A percentile compares a stretch with the other conserved stretches of the same genome.
phyloP scores from a whole-genome alignment of 2,888 invertebrate genomes.

The Scaptodrosophila latifasciaeformis region DNA sequence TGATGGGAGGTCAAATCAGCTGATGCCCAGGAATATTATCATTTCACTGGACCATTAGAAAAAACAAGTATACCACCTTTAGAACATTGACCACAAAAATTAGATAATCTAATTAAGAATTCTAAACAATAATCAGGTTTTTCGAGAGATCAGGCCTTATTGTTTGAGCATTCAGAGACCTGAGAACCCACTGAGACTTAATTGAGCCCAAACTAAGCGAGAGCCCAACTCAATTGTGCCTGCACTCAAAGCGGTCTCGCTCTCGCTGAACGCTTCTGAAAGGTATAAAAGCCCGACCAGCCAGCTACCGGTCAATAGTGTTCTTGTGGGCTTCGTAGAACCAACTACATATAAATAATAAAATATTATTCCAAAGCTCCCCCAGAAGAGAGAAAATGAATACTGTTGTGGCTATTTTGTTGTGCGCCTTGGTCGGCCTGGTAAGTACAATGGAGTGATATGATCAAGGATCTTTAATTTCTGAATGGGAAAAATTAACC shows the following conservation, averaged over 20 bases:
- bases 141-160: too few relatives aligned
- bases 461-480: too few relatives aligned
- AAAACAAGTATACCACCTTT: too few relatives aligned
- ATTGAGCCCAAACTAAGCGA: constrained; percentile 12
- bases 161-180: too few relatives aligned
- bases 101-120: too few relatives aligned
- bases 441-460: constrained; percentile 49
- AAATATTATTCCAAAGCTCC: constrained; percentile 15
- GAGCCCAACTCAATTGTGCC: constrained; percentile 53
- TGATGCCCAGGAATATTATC: background rate
- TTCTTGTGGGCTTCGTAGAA: constrained; percentile 31
- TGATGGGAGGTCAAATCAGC: background rate
- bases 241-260: constrained; percentile 42
- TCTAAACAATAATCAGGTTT: too few relatives aligned
- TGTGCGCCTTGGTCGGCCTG: constrained; percentile 70
- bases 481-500: background rate
- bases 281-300: constrained; percentile 46
- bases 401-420: constrained; percentile 64
- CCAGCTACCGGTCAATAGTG: constrained; percentile 40
- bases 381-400: constrained; percentile 63
- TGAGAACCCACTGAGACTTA: too few relatives aligned
- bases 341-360: constrained; percentile 19
- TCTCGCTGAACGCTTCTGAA: constrained; percentile 15
- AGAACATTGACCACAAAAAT: too few relatives aligned
- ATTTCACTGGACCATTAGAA: too few relatives aligned